Conservation (phyloP, 2,888 invertebrate genomes). For the Cheilosia soror region DNA sequence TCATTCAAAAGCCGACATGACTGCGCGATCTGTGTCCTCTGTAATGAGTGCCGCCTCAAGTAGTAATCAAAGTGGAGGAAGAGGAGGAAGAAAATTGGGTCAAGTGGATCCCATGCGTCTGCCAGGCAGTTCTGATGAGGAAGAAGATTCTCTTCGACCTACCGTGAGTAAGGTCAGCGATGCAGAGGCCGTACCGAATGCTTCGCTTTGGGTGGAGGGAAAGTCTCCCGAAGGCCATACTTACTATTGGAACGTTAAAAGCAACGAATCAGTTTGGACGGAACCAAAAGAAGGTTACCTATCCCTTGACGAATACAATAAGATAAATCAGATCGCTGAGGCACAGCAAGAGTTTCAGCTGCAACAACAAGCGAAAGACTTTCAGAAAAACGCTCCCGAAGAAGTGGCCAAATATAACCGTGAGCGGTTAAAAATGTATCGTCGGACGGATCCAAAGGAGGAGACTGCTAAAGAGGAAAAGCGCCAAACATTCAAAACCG, state of each 20-base stretch:
- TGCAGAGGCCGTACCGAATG: constrained; percentile 79
- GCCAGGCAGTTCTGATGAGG: constrained; percentile 81
- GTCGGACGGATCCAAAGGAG: constrained; percentile 79
- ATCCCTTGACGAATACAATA: constrained; percentile 87
- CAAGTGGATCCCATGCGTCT: constrained; percentile 83
- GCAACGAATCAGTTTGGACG: constrained; percentile 92
- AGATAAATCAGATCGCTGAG: constrained; percentile 84
- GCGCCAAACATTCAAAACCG: constrained; percentile 84
- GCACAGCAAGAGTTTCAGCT: constrained; percentile 84
- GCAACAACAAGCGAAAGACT: constrained; percentile 83
- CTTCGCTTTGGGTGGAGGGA: constrained; percentile 90
- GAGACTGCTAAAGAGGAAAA: constrained; percentile 81
- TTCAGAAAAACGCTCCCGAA: constrained; percentile 84
- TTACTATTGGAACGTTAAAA: constrained; percentile 94
- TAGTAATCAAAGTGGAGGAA: constrained; percentile 24
- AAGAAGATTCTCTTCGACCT: constrained; percentile 78
- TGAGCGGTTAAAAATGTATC: constrained; percentile 80
- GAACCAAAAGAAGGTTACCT: constrained; percentile 89
- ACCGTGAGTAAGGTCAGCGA: constrained; percentile 79
- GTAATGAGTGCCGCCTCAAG: constrained; percentile 77
- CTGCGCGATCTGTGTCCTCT: constrained; percentile 80
- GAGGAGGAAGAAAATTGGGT: constrained; percentile 24
- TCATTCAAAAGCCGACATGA: constrained; percentile 83
- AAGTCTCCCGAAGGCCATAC: constrained; percentile 90
- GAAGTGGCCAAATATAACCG: constrained; percentile 84